These are phyloP conservation scores for Hirtodrosophila confusa DNA, from an alignment of 2,888 invertebrate genomes.

Conservation along the genomic window DNA sequence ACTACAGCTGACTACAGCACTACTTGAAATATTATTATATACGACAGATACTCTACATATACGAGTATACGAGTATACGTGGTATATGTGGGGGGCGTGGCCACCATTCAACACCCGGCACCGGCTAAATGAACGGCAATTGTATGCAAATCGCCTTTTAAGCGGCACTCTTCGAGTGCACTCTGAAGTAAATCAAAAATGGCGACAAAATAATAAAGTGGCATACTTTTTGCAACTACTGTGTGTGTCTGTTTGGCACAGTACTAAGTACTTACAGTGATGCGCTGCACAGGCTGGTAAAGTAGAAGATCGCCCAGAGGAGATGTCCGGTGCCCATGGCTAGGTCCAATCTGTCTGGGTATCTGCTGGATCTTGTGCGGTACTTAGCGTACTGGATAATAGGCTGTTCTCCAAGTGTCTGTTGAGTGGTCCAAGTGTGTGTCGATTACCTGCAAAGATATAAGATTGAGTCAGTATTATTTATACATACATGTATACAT, in stretches of 20 bases:
- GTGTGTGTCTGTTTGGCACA: slow-evolving; percentile 15
- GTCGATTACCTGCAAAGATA: slow-evolving; percentile 21
- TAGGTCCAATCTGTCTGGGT: slow-evolving; percentile 33
- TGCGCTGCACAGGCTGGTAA: slow-evolving; percentile 85
- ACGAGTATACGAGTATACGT: slow-evolving; percentile 19
- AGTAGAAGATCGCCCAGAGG: slow-evolving; percentile 84
- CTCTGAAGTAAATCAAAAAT: slow-evolving; percentile 46
- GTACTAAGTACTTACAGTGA: slow-evolving; percentile 83
- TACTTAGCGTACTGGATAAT: neutral
- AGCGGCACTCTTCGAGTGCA: slow-evolving; percentile 55
- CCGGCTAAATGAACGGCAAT: slow-evolving; percentile 65
- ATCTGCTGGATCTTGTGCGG: slow-evolving; percentile 13
- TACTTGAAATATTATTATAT: slow-evolving; percentile 40
- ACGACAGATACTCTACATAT: slow-evolving; percentile 8
- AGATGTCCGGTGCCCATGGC: slow-evolving; percentile 84
- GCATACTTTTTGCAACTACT: slow-evolving; percentile 56
- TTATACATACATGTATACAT: no score
- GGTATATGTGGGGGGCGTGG: slow-evolving; percentile 27
- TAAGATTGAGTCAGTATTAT: neutral
- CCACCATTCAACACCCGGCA: neutral
- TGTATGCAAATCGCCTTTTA: slow-evolving; percentile 66
- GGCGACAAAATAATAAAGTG: slow-evolving; percentile 42
- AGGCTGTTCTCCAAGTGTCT: slow-evolving; percentile 1
- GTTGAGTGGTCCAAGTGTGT: slow-evolving; percentile 6
- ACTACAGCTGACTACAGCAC: slow-evolving; percentile 58